Percentiles rank a stretch among this genome's conserved stretches.
These are phyloP conservation scores for Pseudopodoces humilis DNA, from an alignment of 2,113 vertebrate species.

Conservation along the genomic window DNA sequence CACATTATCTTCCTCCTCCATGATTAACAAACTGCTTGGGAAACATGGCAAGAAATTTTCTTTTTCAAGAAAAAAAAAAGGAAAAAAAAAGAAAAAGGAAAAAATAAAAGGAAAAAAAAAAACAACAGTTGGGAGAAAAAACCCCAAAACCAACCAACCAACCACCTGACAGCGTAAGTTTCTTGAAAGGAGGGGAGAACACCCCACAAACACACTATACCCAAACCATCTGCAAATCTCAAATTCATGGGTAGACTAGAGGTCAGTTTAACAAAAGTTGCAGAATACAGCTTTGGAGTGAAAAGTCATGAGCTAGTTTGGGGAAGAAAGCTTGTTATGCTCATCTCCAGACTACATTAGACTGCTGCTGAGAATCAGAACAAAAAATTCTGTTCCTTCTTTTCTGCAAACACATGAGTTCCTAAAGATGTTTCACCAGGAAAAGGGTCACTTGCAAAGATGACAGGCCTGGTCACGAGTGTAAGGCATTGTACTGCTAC, in stretches of 20 bases:
- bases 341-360: background rate
- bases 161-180: background rate
- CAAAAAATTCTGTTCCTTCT: background rate
- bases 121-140: background rate
- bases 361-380: background rate
- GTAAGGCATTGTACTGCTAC: background rate
- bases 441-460: background rate
- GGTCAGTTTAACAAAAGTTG: background rate
- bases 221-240: background rate
- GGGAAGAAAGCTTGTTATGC: background rate
- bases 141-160: background rate
- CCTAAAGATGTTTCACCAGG: background rate
- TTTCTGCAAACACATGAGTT: background rate
- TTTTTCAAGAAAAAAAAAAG: background rate
- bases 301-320: background rate
- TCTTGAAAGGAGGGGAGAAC: background rate
- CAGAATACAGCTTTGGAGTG: background rate
- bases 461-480: fast-evolving
- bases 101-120: background rate
- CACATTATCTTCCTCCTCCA: background rate
- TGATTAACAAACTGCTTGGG: background rate
- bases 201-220: background rate
- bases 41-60: background rate
- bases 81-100: too few relatives aligned
- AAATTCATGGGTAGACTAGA: background rate